phyloP scores from a whole-genome alignment of 2,113 vertebrate genomes.

The Haemorhous mexicanus region DNA sequence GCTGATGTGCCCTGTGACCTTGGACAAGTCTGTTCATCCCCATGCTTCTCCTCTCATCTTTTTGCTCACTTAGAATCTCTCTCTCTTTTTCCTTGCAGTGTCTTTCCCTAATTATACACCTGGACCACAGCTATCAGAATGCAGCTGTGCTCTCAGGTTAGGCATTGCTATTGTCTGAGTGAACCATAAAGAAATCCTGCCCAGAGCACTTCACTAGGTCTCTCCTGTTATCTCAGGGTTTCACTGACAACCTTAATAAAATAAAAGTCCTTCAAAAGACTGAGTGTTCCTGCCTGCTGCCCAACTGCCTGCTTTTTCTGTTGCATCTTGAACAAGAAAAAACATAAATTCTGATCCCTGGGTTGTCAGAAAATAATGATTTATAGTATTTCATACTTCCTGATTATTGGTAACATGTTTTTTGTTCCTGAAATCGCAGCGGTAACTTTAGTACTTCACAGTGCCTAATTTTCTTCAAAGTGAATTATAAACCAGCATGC shows the following conservation, averaged over 20 bases:
- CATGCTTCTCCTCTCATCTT: not conserved
- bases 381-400: not conserved
- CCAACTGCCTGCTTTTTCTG: not conserved
- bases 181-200: not conserved
- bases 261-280: not conserved
- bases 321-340: not conserved
- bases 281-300: not conserved
- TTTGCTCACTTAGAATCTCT: not conserved
- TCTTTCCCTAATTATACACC: not conserved
- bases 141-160: not conserved
- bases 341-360: not conserved
- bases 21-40: not conserved
- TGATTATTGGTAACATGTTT: not conserved
- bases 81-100: not conserved
- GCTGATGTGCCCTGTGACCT: not conserved
- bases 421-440: not conserved
- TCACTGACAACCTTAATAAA: not conserved
- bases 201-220: not conserved
- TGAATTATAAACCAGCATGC: not conserved
- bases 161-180: not conserved
- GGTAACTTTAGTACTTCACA: not conserved
- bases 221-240: not conserved
- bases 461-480: not conserved
- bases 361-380: not conserved
- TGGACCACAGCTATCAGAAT: not conserved